A percentile compares a stretch with the other conserved stretches of the same genome.
Evolutionary conservation across 2,113 vertebrate species (phyloP).

Genomic region (Hippotragus niger): DNA sequence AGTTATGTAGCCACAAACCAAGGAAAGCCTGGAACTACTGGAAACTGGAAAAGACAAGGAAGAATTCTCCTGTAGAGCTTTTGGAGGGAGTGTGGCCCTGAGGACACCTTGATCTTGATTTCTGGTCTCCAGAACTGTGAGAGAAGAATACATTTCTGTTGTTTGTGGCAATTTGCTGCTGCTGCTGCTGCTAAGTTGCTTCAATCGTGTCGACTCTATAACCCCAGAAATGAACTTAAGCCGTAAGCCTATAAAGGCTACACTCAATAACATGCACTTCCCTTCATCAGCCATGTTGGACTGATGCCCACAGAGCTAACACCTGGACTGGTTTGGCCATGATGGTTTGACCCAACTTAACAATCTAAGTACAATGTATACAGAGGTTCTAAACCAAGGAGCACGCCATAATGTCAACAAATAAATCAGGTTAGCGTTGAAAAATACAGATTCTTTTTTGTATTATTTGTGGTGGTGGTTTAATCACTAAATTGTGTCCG

Average conservation of each 20-base stretch:
- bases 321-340: not conserved
- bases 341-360: not conserved
- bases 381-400: not conserved
- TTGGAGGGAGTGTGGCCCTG: not conserved
- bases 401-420: not conserved
- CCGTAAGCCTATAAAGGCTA: not conserved
- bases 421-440: not conserved
- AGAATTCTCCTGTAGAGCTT: not conserved
- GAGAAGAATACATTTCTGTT: not conserved
- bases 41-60: not conserved
- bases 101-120: not conserved
- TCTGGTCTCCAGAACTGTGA: not conserved
- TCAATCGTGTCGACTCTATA: no score
- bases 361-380: not conserved
- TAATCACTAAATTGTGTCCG: not conserved
- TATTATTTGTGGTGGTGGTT: not conserved
- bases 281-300: not conserved
- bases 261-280: not conserved
- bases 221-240: not conserved
- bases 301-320: not conserved
- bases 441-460: not conserved
- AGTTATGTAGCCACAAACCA: not conserved
- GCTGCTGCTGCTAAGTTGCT: no score
- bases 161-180: not conserved
- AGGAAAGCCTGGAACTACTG: not conserved